Evolutionary conservation across 2,797 vertebrate genomes (phyloP), one percentile per base, ranked within the genome.

Genomic region (Poeciliopsis presidionis): DNA sequence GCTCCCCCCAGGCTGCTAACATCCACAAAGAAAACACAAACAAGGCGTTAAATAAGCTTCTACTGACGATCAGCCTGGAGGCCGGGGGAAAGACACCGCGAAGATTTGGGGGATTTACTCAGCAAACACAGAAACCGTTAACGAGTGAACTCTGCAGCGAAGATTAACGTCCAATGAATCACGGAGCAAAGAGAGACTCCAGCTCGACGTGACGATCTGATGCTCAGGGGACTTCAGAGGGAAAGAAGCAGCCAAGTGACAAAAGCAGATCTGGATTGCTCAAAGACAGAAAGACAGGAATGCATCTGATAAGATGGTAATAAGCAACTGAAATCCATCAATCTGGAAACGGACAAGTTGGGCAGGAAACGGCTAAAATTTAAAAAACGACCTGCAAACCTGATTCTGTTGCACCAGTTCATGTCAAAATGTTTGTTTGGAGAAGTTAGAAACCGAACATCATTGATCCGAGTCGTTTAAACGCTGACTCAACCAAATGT

Each of bases 1-100:
- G 72, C 20, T 69, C 77, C 63, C 78, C 46, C 49, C 83, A 47
- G 51, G 81, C 76, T 77, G 41, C 7, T 76, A 28, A 74, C n/a
- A 63, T 36, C 49, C 55, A 59, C 1, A 14, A 39, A 67, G 47
- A 72, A 28, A 47, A 30, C 25, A 28, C 28, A 41, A 53, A 41
- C 22, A 33, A 61, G 49, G 28, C 7, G 12, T 57, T 39, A n/a
- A n/a, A 28, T 0, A 1, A 59, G 39, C 49, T 36, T 2, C 14
- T 61, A 28, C 7, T 36, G 65, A 69, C 36, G 55, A 69, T 51
- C 30, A 43, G 13, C 11, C 28, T 4, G 81, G 63, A 16, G 72
- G 59, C 14, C n/a, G 61, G 57, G 9, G 9, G 61, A 70, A 73
- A 76, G n/a, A 59, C 9, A 6, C 45, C 9, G 9, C 12, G 4